Percentiles rank a stretch among this genome's conserved stretches.
phyloP scores from a whole-genome alignment of 2,888 invertebrate species.

The Gastrophysa polygoni region DNA sequence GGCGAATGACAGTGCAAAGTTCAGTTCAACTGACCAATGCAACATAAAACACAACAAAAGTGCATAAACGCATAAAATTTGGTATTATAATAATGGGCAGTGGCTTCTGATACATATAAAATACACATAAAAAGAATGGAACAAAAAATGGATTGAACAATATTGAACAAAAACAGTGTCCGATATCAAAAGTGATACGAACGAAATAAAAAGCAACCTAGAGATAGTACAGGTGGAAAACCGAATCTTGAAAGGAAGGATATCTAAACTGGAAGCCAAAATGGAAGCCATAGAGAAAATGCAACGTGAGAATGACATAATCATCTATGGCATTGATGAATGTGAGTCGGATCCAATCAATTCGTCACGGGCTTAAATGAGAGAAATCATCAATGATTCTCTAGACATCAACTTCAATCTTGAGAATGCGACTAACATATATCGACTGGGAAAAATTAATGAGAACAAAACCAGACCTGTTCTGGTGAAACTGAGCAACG shows the following conservation, averaged over 20 bases:
- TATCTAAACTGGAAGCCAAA: constrained; percentile 10
- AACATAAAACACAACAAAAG: too few relatives aligned
- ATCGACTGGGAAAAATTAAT: background rate
- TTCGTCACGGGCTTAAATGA: background rate
- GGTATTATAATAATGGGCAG: too few relatives aligned
- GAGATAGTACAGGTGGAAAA: constrained; percentile 3
- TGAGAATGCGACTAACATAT: constrained; percentile 6
- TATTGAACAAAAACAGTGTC: constrained; percentile 14
- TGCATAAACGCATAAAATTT: too few relatives aligned
- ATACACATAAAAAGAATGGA: too few relatives aligned
- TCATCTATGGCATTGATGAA: background rate
- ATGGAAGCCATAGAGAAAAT: background rate
- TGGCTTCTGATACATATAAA: too few relatives aligned
- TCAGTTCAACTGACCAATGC: too few relatives aligned
- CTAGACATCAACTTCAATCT: constrained; percentile 1
- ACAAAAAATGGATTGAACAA: too few relatives aligned
- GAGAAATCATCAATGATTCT: constrained; percentile 1
- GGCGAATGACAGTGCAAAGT: too few relatives aligned
- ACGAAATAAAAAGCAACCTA: constrained; percentile 5
- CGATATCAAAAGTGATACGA: constrained; percentile 7
- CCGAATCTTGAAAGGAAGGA: constrained; percentile 2
- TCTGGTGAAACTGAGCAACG: constrained; percentile 9
- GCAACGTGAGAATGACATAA: constrained; percentile 2
- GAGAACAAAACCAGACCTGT: constrained; percentile 12
- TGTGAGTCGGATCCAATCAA: background rate